These are phyloP conservation scores for Acestrorhynchus altus DNA, from an alignment of 2,797 vertebrate species.

Conservation along the genomic window DNA sequence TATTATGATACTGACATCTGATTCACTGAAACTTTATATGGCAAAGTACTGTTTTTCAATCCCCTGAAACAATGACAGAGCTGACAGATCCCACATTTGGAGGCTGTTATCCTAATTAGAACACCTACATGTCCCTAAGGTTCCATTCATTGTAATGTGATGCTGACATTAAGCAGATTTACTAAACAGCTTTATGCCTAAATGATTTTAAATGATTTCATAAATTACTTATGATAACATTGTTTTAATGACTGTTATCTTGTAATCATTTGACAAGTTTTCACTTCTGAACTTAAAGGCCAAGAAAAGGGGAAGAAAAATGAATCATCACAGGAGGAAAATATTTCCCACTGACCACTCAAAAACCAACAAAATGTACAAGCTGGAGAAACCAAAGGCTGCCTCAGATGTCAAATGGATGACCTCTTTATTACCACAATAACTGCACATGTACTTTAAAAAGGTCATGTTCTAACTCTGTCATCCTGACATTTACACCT, in stretches of 20 bases:
- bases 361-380: constrained; percentile 59
- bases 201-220: too few relatives aligned
- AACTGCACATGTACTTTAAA: constrained; percentile 44
- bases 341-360: constrained; percentile 8
- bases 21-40: not conserved
- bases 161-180: not conserved
- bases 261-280: not conserved
- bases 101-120: not conserved
- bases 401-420: constrained; percentile 45
- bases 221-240: not conserved
- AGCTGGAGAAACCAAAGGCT: constrained; percentile 63
- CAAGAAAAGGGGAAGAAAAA: not conserved
- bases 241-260: not conserved
- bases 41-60: not conserved
- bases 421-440: constrained; percentile 38
- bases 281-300: not conserved
- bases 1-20: not conserved
- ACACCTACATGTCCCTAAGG: not conserved
- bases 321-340: not conserved
- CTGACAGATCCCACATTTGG: not conserved
- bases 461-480: not conserved
- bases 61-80: not conserved
- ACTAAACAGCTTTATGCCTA: too few relatives aligned
- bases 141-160: not conserved
- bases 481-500: not conserved